These are phyloP conservation scores for Drusus annulatus DNA, from an alignment of 1,140 invertebrate genomes.

Conservation along the genomic window DNA sequence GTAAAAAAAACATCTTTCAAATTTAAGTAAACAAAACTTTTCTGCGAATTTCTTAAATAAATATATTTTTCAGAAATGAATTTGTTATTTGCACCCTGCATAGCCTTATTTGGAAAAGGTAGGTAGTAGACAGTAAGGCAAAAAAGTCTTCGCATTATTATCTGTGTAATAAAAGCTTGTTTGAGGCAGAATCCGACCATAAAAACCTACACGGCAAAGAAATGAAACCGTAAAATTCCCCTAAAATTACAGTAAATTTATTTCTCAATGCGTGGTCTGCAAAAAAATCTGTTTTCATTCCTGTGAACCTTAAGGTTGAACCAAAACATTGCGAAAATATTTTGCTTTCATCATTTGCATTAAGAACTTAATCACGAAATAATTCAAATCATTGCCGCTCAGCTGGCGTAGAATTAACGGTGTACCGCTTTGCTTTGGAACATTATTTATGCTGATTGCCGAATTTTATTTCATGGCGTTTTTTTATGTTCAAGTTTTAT, in stretches of 20 bases:
- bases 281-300: conserved; percentile 25
- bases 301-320: conserved; percentile 3
- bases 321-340: conserved; percentile 1
- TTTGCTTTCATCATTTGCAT: conserved; percentile 4
- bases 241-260: conserved; percentile 38
- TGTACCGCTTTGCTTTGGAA: conserved; percentile 13
- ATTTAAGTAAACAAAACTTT: too few relatives aligned
- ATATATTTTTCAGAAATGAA: too few relatives aligned
- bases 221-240: conserved; percentile 29
- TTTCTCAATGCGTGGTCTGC: conserved; percentile 14
- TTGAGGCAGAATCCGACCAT: conserved; percentile 26
- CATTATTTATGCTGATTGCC: background rate
- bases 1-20: too few relatives aligned
- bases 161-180: conserved; percentile 30
- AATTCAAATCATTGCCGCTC: conserved; percentile 4
- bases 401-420: conserved; percentile 7
- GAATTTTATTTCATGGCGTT: background rate
- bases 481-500: too few relatives aligned
- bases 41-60: too few relatives aligned
- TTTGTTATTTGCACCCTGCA: too few relatives aligned
- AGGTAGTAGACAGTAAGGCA: background rate
- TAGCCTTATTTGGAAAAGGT: too few relatives aligned
- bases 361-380: conserved; percentile 28
- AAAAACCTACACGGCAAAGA: conserved; percentile 29
- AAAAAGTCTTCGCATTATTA: conserved; percentile 16